Base-by-base conservation (phyloP, 2,113 vertebrate species). In the Oxyruncus cristatus region DNA sequence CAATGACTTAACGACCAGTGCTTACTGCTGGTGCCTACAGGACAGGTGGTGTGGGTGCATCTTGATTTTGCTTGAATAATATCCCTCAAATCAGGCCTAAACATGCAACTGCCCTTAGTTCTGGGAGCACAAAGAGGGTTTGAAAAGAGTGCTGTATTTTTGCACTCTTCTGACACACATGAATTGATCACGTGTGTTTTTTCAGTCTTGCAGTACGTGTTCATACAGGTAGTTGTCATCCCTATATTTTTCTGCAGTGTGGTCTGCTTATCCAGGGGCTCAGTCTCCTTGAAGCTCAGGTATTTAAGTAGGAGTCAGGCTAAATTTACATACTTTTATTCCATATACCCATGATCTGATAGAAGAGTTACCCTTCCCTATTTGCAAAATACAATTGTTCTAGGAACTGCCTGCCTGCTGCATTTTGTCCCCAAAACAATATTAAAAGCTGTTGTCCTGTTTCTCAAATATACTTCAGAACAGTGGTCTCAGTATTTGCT, bases 21-120 rank as follows among this genome's bases (percentile, higher is more conserved):
- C 44, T 52, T 49, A 27, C 28, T 42, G 42, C 21, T 14, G 22
- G 14, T 62, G 24, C 46, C 61, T 78, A 0, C 28, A 33, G 32
- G 70, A n/a, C 20, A 4, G 22, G 9, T 37, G 33, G 2, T 0
- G 0, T 56, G 37, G 14, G 8, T 26, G 14, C 4, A 0, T 41
- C 65, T n/a, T 46, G 17, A 0, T 46, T 89, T 77, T 58, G 5
- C 65, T 84, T 15, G 11, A 44, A 37, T 53, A n/a, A 74, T 73
- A 37, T 49, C 12, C 42, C 17, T 49, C 23, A 52, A 4, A 80
- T 56, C 44, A 73, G n/a, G 39, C 63, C 68, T 66, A 65, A 70
- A 35, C 3, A 2, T 72, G 12, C 30, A 76, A 3, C 15, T 65
- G 3, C 30, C 30, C 9, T 70, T 39, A 7, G 27, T 41, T 70